Base-by-base conservation (phyloP, 23 tunicate species). In the Clavelina lepadiformis region DNA sequence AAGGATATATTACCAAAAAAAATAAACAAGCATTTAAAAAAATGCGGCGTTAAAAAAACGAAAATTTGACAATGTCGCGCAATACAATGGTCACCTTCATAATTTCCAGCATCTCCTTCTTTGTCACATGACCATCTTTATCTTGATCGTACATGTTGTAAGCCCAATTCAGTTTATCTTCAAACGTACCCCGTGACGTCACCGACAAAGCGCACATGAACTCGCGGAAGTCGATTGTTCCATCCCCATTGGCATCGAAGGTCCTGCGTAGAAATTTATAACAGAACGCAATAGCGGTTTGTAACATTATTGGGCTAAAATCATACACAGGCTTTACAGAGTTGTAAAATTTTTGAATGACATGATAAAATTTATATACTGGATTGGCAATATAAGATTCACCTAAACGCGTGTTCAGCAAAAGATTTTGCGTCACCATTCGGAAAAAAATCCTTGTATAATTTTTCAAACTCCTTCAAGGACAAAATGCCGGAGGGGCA, bases 141-240 rank as follows among this genome's bases (percentile, higher is more conserved):
- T 91, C 93, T 35, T 76, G 65, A 47, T 91, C 98, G 61, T 91
- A 91, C 86, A 83, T 83, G 66, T 52, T 67, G 82, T 60, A 91
- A 26, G 98, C 93, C 98, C 98, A 91, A 0, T 54, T 51, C 45
- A 91, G 49, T 36, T 80, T 83, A 4, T 72, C 78, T 19, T 82
- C 82, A 56, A 83, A 83, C 5, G 75, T 77, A 18, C 98, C 98
- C 13, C 98, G 63, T 21, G 98, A 91, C 51, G 79, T 91, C 45
- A 91, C 72, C 2, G 98, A 91, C 3, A 91, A 74, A 0, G 98
- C 93, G 50, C 88, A 63, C 69, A 91, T 65, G 77, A 91, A 91
- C 66, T 91, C 98, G 21, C 82, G 84, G 55, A 91, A 91, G 53
- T 91, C 98, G 33, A 91, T 77, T 21, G 92, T 72, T 6, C 98